These are phyloP conservation scores for Odontophorus gujanensis DNA, from an alignment of 2,113 vertebrate species.

Conservation along the genomic window DNA sequence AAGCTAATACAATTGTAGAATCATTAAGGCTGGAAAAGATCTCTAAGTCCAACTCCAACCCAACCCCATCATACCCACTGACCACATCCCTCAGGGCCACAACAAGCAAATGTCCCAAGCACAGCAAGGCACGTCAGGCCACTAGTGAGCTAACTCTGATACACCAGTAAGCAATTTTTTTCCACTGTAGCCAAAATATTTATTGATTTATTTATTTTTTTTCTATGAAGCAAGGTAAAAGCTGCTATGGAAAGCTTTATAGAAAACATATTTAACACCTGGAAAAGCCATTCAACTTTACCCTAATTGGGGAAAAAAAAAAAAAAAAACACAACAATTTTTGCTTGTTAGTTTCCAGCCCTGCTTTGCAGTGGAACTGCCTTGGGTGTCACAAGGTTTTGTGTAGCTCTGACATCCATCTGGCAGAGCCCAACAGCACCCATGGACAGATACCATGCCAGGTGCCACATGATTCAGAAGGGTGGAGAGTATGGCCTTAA, in stretches of 20 bases:
- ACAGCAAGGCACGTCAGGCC: not conserved
- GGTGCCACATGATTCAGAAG: rapidly evolving
- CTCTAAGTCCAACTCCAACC: too few species aligned
- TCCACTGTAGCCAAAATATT: not conserved
- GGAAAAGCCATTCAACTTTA: not conserved
- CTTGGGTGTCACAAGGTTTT: not conserved
- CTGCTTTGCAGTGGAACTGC: not conserved
- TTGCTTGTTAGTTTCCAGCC: not conserved
- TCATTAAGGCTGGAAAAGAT: too few species aligned
- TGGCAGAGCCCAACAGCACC: not conserved
- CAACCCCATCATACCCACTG: too few species aligned
- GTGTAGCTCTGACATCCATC: not conserved
- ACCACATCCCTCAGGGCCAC: too few species aligned
- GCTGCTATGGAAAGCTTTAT: not conserved
- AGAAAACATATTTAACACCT: not conserved
- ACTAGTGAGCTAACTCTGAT: not conserved
- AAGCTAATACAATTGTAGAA: not conserved
- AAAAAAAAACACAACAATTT: not conserved
- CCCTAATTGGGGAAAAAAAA: not conserved
- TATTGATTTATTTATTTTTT: not conserved
- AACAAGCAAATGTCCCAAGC: not conserved
- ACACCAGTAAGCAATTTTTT: not conserved
- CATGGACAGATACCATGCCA: not conserved
- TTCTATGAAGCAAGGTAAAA: not conserved
- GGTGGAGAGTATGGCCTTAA: rapidly evolving